Evolutionary conservation across 2,797 vertebrate genomes (phyloP), one percentile per base, ranked within the genome.

Genomic region (Adrianichthys oophorus): DNA sequence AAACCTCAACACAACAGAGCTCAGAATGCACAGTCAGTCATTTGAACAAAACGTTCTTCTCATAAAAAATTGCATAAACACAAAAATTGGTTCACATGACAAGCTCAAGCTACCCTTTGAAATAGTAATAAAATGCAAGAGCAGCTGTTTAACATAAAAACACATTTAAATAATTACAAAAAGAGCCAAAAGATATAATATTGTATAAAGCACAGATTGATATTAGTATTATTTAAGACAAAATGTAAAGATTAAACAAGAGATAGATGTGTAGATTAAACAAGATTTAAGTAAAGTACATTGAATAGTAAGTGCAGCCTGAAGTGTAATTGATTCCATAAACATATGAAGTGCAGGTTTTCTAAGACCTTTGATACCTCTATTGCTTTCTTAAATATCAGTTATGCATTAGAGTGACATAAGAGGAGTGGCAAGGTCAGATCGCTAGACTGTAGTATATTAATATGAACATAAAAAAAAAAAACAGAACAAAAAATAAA

Each of bases 141-240:
- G 77, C 76, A 82, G 82, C 63, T 72, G 72, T 37, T 55, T 41
- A 19, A 75, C 56, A 76, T 65, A 23, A 67, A 77, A 43, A 76
- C 67, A 52, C 70, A 24, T 63, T 86, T 79, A 87, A 89, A 87
- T 88, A 81, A 88, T 81, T 74, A 84, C 52, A 68, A 48, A 78
- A 67, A 68, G 32, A 16, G 41, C 73, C 52, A 67, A 67, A 81
- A 12, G 2, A 4, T 37, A 10, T 37, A 37, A 37, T 21, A 21
- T 37, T 37, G 32, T 37, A 37, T 37, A 37, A 37, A 37, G 32
- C 32, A 37, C 32, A 37, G 32, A 37, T 37, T 37, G 10, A 13
- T 37, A 13, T 12, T 37, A 37, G 32, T 37, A 37, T 13, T 32
- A 10, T 8, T 32, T 37, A 37, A 37, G 32, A 37, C 32, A 37